Evolutionary conservation across 2,888 invertebrate genomes (phyloP), one percentile per base, ranked within the genome.

Genomic region (Diaphora mendica): DNA sequence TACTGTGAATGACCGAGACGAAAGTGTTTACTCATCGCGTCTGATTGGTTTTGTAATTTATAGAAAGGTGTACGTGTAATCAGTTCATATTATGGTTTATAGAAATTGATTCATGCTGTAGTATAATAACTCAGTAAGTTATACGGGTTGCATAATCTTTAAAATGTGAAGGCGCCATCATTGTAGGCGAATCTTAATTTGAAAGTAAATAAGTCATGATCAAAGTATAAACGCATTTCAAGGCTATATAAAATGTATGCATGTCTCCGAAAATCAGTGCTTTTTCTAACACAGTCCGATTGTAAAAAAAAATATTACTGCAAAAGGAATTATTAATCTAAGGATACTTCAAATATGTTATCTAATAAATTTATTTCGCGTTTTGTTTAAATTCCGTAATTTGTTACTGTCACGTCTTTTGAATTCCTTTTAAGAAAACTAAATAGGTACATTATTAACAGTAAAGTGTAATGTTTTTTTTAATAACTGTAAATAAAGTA

Each of bases 1-100:
- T 75, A 80, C 83, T 79, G 84, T 83, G 84, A 84, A 84, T 82
- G 85, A 81, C 84, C 85, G 78, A 75, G 77, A 79, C 75, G 82
- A 84, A 84, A 84, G 78, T 84, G 84, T 84, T 73, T n/a, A 82
- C 83, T 84, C 84, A 84, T 84, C 81, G 84, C 75, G 72, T 84
- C 79, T 84, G 84, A 84, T 84, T 84, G 82, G 82, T 77, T 75
- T 84, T 79, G 68, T 82, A 79, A 81, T 84, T 77, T 84, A 84
- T 82, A 82, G 79, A 80, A 84, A 83, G 82, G 84, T 79, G 80
- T 82, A 78, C 73, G 75, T 65, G 78, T 82, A 82, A 81, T 78
- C 74, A 82, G 84, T 80, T 80, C 75, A 81, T 79, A 80, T 59
- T 15, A 30, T 82, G 80, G 78, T 77, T 82, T 73, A 68, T 77